These are phyloP conservation scores for Astreopora myriophthalma DNA, from an alignment of 64 coral and sea anemone species.

Conservation along the genomic window DNA sequence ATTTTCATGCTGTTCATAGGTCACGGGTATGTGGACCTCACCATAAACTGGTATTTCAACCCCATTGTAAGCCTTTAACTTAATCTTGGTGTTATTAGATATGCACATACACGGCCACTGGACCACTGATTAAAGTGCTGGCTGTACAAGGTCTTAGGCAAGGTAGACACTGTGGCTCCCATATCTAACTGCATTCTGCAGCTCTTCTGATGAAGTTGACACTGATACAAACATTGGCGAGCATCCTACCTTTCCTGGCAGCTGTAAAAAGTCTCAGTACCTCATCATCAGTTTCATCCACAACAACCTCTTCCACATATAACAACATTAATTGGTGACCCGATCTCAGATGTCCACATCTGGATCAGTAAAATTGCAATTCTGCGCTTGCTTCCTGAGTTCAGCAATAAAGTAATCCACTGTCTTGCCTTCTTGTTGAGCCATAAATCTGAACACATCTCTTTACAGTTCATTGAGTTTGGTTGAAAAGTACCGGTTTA, in stretches of 20 bases:
- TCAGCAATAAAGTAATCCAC: slow-evolving; percentile 42
- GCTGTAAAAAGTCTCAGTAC: slow-evolving; percentile 26
- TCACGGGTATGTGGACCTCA: too few relatives aligned
- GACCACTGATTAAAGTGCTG: slow-evolving; percentile 4
- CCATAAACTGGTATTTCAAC: too few relatives aligned
- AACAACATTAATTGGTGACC: slow-evolving; percentile 59
- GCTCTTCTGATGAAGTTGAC: not conserved
- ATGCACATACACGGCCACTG: too few relatives aligned
- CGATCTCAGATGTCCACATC: slow-evolving; percentile 65
- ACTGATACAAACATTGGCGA: slow-evolving; percentile 11
- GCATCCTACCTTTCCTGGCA: not conserved
- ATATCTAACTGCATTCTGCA: slow-evolving; percentile 38
- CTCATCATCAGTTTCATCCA: slow-evolving; percentile 21
- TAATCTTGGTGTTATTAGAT: not conserved
- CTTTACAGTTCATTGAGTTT: slow-evolving; percentile 45
- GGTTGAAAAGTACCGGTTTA: slow-evolving; percentile 54
- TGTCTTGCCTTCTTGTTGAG: slow-evolving; percentile 51
- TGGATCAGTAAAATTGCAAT: slow-evolving; percentile 43
- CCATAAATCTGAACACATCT: slow-evolving; percentile 37
- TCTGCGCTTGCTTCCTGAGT: slow-evolving; percentile 23
- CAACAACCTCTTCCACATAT: slow-evolving; percentile 7
- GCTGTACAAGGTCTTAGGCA: too few relatives aligned
- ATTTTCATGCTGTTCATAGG: too few relatives aligned
- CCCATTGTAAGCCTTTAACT: slow-evolving; percentile 20
- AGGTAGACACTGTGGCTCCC: too few relatives aligned